Evolutionary conservation across 2,113 vertebrate genomes (phyloP), one percentile per base, ranked within the genome.

Genomic region (Rattus rattus): DNA sequence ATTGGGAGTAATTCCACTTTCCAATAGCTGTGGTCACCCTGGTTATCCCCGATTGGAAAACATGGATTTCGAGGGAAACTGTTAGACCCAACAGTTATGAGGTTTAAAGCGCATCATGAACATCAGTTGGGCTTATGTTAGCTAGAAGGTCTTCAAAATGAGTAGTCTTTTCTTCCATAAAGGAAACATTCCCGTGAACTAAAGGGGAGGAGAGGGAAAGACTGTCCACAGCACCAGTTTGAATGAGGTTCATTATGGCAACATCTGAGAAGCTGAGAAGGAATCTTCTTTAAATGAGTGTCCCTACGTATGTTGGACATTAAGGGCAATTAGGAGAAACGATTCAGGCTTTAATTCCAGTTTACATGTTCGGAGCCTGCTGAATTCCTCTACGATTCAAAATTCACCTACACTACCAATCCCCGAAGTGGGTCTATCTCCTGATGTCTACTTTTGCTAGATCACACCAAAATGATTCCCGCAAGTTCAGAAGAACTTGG

Each of bases 181-280:
- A 96, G 87, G 97, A 95, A 96, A 95, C 94, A 97, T 85, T 92
- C 98, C 90, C 93, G 97, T 97, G 88, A 95, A 83, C 76, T 88
- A 75, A 94, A 61, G 81, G 36, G 81, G 70, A 14, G 36, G 61
- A 54, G 69, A 61, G 70, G 86, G 59, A 90, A 90, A 97, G 91
- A 91, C 92, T 75, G 97, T 90, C 97, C 96, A 97, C 90, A 98
- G 97, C 98, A 98, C 98, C 98, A 98, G 96, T 96, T 98, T 95
- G 98, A 98, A 97, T 96, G 98, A 98, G 91, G 96, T 98, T 98
- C 91, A 59, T 94, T 96, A 95, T 96, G 98, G 95, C 97, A 84
- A 97, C 97, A 97, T 97, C 97, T 92, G 96, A 89, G 97, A 97
- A 97, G 97, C 93, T 79, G 83, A 84, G 67, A 93, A 96, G 83